Evolutionary conservation across 2,888 invertebrate species (phyloP).

Genomic region (Antheraea yamamai): DNA sequence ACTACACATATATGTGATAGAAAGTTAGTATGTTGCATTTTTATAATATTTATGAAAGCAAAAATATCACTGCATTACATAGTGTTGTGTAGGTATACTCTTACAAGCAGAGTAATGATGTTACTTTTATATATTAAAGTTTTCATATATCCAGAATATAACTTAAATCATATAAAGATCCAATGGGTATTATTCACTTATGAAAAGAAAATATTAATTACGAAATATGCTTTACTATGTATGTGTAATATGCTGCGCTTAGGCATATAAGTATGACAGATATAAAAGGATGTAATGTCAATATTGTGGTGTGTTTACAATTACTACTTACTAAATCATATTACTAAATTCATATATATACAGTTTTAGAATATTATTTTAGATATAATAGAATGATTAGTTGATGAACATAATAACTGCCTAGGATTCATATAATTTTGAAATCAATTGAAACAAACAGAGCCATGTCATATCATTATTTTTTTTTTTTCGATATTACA

Average conservation of each 20-base stretch:
- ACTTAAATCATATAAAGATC: neutral
- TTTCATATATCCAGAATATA: neutral
- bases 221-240: neutral
- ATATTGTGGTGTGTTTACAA: neutral
- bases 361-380: neutral
- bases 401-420: neutral
- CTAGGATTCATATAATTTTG: neutral
- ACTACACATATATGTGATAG: neutral
- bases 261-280: neutral
- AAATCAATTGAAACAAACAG: neutral
- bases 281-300: neutral
- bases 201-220: neutral
- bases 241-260: neutral
- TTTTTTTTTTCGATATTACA: no score
- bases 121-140: neutral
- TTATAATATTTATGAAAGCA: neutral
- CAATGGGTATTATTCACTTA: neutral
- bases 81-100: neutral
- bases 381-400: no score
- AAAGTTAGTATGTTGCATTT: neutral
- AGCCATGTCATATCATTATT: neutral
- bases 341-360: neutral
- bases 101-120: neutral
- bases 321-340: neutral
- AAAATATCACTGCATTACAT: neutral